Evolutionary conservation across 2,888 invertebrate species (phyloP), one percentile per base, ranked within the genome.

Genomic region (Melanchra persicariae): DNA sequence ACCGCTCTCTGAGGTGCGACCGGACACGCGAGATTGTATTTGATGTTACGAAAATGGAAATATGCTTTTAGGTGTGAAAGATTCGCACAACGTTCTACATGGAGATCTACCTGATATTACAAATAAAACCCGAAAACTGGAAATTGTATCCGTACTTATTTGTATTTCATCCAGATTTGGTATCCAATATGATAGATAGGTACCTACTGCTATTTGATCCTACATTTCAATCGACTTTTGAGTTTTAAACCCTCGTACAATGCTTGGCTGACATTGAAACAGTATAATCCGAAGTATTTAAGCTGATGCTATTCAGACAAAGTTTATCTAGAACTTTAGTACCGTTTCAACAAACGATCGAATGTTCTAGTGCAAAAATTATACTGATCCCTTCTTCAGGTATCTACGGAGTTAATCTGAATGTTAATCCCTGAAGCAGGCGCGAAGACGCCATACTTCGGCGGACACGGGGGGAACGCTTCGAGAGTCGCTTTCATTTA

Each of bases 261-360:
- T 52, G n/a, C 51, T 17, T 22, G 37, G 24, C 54, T 34, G 51
- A 47, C 34, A 54, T 49, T 40, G 22, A 68, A 68, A 24, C 59
- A 45, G 30, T 68, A 30, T 62, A 54, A 62, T 55, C 49, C 58
- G 51, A 77, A 81, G 69, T 66, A 63, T 60, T 73, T 51, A 69
- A 73, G 66, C 73, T 40, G 68, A 64, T 73, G 66, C 60, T 24
- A 26, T 37, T 58, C 52, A 60, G 47, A 66, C 45, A n/a, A 67
- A 82, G 66, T 82, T 70, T 40, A 49, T 57, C 34, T 2, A 12
- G 24, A 76, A 77, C 57, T 76, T 61, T 30, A 45, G 30, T 57
- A 30, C 10, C 60, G 57, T 71, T 49, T 24, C 34, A 59, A 57
- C 52, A 37, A 71, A 54, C 57, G 37, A 58, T 64, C 43, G n/a